Base-by-base conservation (phyloP, 1,140 invertebrate genomes). In the Diorhabda sublineata region DNA sequence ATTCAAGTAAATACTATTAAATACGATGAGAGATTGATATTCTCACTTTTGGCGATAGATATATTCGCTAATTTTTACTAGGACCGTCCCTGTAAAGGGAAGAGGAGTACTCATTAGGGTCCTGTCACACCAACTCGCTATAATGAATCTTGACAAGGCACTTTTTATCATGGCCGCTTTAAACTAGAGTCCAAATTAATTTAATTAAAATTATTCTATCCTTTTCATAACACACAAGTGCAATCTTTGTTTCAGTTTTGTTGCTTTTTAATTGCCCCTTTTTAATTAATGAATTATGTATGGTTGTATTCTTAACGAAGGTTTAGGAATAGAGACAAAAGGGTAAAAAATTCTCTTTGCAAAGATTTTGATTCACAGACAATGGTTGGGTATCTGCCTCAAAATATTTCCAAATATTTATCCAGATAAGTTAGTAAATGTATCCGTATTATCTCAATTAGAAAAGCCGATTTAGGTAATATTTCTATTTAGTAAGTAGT, bases 111-210 rank as follows among this genome's bases (percentile, higher is more conserved):
- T 79, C 78, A 79, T 79, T 79, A 79, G 75, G 74, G 76, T 69
- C 76, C 76, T 76, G 78, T 79, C 77, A 78, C 77, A 77, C 75
- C 78, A 72, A 75, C 76, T 69, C 76, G 67, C 73, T 73, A 78
- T 79, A 79, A 79, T 78, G 78, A 79, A 79, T 79, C 78, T 79
- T 77, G 77, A 79, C 78, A 75, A 75, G 74, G 71, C 74, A 76
- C 78, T 79, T 77, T 78, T 79, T 79, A 79, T 77, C 76, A 73
- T 75, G 73, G 71, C 71, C 72, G 71, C 75, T 75, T 79, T 79
- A 77, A 78, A 79, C 76, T 78, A 75, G 71, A 77, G 71, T 76
- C 75, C 75, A 78, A 79, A 79, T 79, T 77, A 78, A 78, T 77
- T 78, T 77, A 79, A 79, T 79, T 78, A 78, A 78, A 76, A 69